Conservation (phyloP, 2,888 invertebrate species). For the Polietes domitor region DNA sequence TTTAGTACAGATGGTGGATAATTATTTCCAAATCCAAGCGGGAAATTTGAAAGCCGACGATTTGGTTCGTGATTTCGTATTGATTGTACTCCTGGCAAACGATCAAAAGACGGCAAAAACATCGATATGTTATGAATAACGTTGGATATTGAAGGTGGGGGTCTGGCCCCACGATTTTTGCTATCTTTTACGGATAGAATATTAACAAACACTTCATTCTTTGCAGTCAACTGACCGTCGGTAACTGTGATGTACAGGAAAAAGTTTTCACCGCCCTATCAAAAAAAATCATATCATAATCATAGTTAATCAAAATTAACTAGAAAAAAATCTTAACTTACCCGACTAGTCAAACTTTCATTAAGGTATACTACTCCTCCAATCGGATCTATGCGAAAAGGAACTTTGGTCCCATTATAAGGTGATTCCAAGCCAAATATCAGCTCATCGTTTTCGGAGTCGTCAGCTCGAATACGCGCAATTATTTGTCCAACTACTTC, state of each 20-base stretch:
- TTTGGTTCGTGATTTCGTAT: slow-evolving; percentile 76
- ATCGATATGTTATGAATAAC: slow-evolving; percentile 77
- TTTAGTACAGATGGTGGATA: slow-evolving; percentile 78
- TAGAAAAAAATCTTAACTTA: slow-evolving; percentile 80
- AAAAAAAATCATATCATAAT: too few relatives aligned
- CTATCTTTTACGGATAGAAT: slow-evolving; percentile 78
- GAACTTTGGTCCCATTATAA: slow-evolving; percentile 81
- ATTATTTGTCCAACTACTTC: slow-evolving; percentile 88
- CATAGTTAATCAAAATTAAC: slow-evolving; percentile 2
- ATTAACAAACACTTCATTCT: slow-evolving; percentile 86
- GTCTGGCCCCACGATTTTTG: slow-evolving; percentile 72
- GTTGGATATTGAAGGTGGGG: slow-evolving; percentile 76
- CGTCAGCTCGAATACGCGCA: slow-evolving; percentile 86
- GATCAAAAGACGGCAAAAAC: slow-evolving; percentile 78
- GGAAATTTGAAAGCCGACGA: slow-evolving; percentile 71
- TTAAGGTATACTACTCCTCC: slow-evolving; percentile 91
- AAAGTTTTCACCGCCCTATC: slow-evolving; percentile 85
- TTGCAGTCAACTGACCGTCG: slow-evolving; percentile 85
- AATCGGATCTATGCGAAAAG: slow-evolving; percentile 88
- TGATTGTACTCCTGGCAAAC: slow-evolving; percentile 79
- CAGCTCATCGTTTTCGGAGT: slow-evolving; percentile 84
- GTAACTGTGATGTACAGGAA: slow-evolving; percentile 86
- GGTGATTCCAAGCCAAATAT: slow-evolving; percentile 87
- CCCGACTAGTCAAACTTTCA: slow-evolving; percentile 88
- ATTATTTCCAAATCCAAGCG: slow-evolving; percentile 72